These are phyloP conservation scores for Onthophagus sagittarius DNA, from an alignment of 2,888 invertebrate species.

Conservation along the genomic window DNA sequence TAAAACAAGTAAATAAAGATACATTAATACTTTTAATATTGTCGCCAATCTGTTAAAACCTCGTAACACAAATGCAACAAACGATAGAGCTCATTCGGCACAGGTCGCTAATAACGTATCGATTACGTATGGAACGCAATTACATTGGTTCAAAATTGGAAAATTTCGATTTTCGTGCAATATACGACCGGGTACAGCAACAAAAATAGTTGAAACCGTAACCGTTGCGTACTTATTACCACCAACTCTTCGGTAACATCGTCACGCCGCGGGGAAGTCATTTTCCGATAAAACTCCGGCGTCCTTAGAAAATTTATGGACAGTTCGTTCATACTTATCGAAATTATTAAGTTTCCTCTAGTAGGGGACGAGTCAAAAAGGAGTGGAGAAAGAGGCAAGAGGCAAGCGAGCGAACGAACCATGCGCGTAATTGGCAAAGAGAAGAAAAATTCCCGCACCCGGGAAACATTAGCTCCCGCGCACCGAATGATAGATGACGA, in stretches of 20 bases:
- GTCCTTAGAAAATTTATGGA: not conserved
- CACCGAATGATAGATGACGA: conserved; percentile 8
- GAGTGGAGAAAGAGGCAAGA: not conserved
- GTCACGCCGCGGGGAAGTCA: not conserved
- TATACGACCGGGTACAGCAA: not conserved
- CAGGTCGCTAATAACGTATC: not conserved
- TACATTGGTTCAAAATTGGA: not conserved
- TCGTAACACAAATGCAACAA: not conserved
- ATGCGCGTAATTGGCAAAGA: not conserved
- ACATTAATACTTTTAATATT: not conserved
- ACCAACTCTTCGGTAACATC: not conserved
- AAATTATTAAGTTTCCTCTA: not conserved
- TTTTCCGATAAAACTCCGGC: not conserved
- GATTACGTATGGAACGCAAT: not conserved
- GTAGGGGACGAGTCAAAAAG: not conserved
- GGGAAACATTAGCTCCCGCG: not conserved
- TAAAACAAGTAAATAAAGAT: not conserved
- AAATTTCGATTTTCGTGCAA: not conserved
- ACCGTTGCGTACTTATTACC: not conserved
- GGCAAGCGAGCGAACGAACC: not conserved
- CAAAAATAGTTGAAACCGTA: not conserved
- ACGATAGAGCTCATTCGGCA: not conserved
- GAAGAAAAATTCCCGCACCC: not conserved
- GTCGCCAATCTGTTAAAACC: not conserved
- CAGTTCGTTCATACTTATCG: not conserved